phyloP scores from a whole-genome alignment of 2,888 invertebrate genomes.

The Xanthia icteritia region DNA sequence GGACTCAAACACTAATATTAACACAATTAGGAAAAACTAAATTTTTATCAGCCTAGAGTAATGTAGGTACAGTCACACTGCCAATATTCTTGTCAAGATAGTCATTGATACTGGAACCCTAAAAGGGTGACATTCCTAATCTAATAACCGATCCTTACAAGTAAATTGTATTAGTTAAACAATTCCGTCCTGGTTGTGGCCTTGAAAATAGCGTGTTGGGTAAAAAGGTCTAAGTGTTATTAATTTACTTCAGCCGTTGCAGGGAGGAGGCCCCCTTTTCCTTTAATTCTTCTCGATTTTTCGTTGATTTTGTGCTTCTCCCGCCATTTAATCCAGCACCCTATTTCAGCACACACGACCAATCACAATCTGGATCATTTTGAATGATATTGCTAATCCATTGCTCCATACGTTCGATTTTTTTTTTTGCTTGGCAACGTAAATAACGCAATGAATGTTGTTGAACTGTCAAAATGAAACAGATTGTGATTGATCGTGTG shows the following conservation, averaged over 20 bases:
- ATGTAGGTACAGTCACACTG: no score
- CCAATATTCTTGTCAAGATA: slow-evolving; percentile 8
- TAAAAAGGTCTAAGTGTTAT: background rate
- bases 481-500: no score
- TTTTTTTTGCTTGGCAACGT: no score
- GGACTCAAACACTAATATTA: no score
- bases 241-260: background rate
- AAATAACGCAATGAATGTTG: no score
- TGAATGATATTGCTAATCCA: no score
- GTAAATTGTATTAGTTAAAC: slow-evolving; percentile 52
- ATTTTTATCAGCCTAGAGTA: no score
- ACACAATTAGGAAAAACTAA: no score
- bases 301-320: background rate
- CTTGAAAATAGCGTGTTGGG: slow-evolving; percentile 12
- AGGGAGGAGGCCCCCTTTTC: background rate
- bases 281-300: background rate
- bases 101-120: slow-evolving; percentile 24
- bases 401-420: no score
- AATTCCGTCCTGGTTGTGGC: slow-evolving; percentile 23
- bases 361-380: no score
- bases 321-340: background rate
- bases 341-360: no score
- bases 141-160: slow-evolving; percentile 41
- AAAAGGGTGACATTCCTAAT: slow-evolving; percentile 42
- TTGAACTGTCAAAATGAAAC: no score